Evolutionary conservation across 2,888 invertebrate genomes (phyloP).

Genomic region (Dryocosmus kuriphilus): DNA sequence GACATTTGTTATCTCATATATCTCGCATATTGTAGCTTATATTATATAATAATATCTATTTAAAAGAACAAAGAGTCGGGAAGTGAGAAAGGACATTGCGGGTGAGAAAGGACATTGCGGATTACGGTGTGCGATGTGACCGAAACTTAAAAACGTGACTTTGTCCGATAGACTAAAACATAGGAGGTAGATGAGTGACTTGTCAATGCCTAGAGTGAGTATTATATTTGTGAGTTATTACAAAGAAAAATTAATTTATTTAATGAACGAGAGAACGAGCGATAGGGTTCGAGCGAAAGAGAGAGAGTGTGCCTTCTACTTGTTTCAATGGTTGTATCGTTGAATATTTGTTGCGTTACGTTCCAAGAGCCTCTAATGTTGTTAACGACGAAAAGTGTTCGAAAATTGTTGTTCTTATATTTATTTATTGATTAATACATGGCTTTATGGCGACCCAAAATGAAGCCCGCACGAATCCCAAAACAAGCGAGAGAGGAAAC

Average conservation of each 20-base stretch:
- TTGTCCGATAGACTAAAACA: slow-evolving; percentile 19
- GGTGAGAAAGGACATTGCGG: slow-evolving; percentile 51
- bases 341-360: slow-evolving; percentile 76
- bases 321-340: slow-evolving; percentile 76
- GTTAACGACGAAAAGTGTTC: slow-evolving; percentile 64
- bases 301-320: slow-evolving; percentile 78
- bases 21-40: slow-evolving; percentile 72
- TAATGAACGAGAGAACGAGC: slow-evolving; percentile 55
- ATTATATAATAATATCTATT: slow-evolving; percentile 62
- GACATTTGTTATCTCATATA: slow-evolving; percentile 73
- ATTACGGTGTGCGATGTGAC: slow-evolving; percentile 49
- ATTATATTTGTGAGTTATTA: slow-evolving; percentile 63
- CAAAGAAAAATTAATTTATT: slow-evolving; percentile 71
- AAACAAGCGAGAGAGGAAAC: slow-evolving; percentile 44
- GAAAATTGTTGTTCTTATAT: slow-evolving; percentile 75
- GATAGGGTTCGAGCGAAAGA: slow-evolving; percentile 50
- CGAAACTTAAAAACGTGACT: slow-evolving; percentile 12
- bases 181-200: slow-evolving; percentile 56
- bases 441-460: slow-evolving; percentile 48
- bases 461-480: slow-evolving; percentile 49
- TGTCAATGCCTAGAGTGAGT: slow-evolving; percentile 57
- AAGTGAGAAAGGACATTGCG: slow-evolving; percentile 53
- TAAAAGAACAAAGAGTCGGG: slow-evolving; percentile 55
- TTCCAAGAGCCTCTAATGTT: slow-evolving; percentile 75
- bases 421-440: slow-evolving; percentile 71